Evolutionary conservation across 2,797 vertebrate genomes (phyloP).

Genomic region (Cyclura pinguis): DNA sequence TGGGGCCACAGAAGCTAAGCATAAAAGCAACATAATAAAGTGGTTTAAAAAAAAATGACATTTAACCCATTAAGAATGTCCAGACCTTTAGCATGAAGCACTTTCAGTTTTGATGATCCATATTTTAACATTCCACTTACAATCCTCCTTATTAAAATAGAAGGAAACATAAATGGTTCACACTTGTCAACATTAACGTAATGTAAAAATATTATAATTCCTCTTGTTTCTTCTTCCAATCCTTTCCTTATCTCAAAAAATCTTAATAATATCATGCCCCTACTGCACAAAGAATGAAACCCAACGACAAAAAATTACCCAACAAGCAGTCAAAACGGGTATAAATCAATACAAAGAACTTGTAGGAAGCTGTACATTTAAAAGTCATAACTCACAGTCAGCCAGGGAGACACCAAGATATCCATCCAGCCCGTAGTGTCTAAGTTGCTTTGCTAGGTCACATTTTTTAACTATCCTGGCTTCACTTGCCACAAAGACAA

Average conservation of each 20-base stretch:
- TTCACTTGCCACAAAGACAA: neutral
- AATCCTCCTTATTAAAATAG: no score
- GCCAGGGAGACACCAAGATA: neutral
- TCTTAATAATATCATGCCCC: neutral
- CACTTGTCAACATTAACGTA: neutral
- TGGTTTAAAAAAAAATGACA: no score
- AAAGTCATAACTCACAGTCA: neutral
- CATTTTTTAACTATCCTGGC: neutral
- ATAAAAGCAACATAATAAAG: no score
- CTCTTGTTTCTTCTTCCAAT: no score
- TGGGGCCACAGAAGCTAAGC: no score
- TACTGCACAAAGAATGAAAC: neutral
- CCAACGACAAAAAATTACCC: neutral
- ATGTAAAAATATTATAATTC: neutral
- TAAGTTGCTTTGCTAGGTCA: neutral
- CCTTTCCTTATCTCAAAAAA: neutral
- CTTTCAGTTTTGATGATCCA: no score
- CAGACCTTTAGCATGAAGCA: no score
- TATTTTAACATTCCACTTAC: no score
- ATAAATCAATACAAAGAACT: neutral
- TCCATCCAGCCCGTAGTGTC: neutral
- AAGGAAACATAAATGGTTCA: neutral
- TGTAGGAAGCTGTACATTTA: neutral
- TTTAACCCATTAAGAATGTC: no score
- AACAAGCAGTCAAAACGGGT: fast-evolving